Percentiles rank a stretch among this genome's conserved stretches.
phyloP scores from a whole-genome alignment of 2,797 vertebrate species.

The Pyrocephalus nanus region DNA sequence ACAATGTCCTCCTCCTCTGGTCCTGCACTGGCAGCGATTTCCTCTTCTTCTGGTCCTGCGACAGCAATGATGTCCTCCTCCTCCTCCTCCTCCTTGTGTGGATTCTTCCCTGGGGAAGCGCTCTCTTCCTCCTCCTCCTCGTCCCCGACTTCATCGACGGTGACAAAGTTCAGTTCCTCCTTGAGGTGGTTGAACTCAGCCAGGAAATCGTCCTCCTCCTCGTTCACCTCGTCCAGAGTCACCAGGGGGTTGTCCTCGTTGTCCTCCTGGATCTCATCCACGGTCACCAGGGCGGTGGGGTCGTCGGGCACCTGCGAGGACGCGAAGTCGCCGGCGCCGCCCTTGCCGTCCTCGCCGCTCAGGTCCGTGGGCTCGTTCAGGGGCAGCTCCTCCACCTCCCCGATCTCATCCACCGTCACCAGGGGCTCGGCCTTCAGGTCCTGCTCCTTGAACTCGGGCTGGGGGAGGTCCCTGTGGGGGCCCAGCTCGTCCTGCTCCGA shows the following conservation, averaged over 20 bases:
- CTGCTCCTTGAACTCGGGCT: constrained; percentile 79
- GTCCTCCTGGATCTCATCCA: constrained; percentile 75
- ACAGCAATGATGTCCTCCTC: background rate
- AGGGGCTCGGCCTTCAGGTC: constrained; percentile 76
- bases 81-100: background rate
- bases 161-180: constrained; percentile 83
- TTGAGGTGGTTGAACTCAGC: constrained; percentile 77
- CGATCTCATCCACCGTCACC: constrained; percentile 83
- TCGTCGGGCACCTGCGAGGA: constrained; percentile 72
- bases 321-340: background rate
- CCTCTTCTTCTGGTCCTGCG: constrained; percentile 34
- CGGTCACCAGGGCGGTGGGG: constrained; percentile 67
- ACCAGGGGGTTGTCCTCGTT: constrained; percentile 75
- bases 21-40: constrained; percentile 2
- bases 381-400: constrained; percentile 83
- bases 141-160: constrained; percentile 86
- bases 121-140: constrained; percentile 65
- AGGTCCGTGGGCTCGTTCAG: constrained; percentile 53
- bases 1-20: constrained; percentile 20
- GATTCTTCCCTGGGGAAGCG: background rate
- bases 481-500: constrained; percentile 81
- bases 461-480: constrained; percentile 8
- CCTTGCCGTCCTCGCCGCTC: background rate
- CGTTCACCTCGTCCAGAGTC: constrained; percentile 83
- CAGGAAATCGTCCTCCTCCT: constrained; percentile 77